Evolutionary conservation across 2,888 invertebrate species (phyloP), one percentile per base, ranked within the genome.

Genomic region (Dioctria rufipes): DNA sequence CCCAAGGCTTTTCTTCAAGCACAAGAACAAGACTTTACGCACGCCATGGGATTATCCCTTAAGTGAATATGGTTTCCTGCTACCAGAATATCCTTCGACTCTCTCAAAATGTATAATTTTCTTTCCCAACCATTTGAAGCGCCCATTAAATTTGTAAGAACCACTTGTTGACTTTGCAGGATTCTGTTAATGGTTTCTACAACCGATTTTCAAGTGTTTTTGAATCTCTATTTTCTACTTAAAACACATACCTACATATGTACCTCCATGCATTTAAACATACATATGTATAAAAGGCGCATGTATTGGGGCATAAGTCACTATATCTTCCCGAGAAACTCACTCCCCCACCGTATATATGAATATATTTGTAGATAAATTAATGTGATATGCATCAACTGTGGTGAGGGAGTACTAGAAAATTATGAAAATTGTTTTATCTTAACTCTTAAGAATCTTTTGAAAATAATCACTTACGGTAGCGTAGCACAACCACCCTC

Each of bases 141-240:
- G 40, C 58, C 73, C 73, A 73, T 73, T 73, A 73, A 73, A 73
- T 58, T 73, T 73, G 73, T 73, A 73, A 73, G 73, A 73, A 73
- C 73, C 73, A 73, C 73, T 73, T 73, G 73, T 73, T 73, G 73
- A 73, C 73, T 73, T 42, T n/a, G 42, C 54, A 73, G 73, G 58
- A 60, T 58, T 73, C 60, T 58, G 73, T 58, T 73, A 73, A 73
- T 73, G 73, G 73, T 60, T 73, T 73, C 60, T 40, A 58, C 73
- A 58, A 73, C 73, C 73, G 42, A 73, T 60, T 51, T 58, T 73
- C 61, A 73, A 73, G 73, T 73, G 73, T 73, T 73, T 73, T 73
- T 42, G 60, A 54, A 73, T 73, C 73, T 73, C 73, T 58, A 73
- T 73, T 73, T 73, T 58, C 73, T 58, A 73, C 73, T 73, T 43